Percentiles rank a stretch among this genome's conserved stretches.
These are phyloP conservation scores for Portunus trituberculatus DNA, from an alignment of 1,140 invertebrate species.

Conservation along the genomic window DNA sequence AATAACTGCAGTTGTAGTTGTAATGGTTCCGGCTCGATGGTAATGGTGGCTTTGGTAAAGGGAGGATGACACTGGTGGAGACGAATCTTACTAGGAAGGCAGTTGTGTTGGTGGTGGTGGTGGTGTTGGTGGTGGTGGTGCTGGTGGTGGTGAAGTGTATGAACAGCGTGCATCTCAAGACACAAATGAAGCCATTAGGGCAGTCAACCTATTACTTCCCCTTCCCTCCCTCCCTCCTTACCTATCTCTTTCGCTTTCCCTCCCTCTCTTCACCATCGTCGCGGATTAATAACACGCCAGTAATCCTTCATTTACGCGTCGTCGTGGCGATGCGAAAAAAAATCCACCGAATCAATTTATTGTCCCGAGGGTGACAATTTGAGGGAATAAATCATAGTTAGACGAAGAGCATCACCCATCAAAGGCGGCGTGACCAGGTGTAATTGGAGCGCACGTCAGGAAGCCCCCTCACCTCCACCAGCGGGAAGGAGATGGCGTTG, in stretches of 20 bases:
- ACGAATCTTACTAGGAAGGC: no score
- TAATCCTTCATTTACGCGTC: conserved; percentile 11
- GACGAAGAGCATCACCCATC: background rate
- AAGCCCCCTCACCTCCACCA: no score
- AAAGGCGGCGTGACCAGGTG: background rate
- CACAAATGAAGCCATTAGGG: background rate
- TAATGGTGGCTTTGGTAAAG: background rate
- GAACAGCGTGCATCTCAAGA: background rate
- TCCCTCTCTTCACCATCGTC: background rate
- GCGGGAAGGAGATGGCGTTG: background rate
- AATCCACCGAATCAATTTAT: background rate
- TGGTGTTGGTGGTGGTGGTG: background rate
- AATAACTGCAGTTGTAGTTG: no score
- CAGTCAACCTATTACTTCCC: background rate
- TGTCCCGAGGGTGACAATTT: background rate
- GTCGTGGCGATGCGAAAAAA: background rate
- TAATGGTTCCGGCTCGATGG: background rate
- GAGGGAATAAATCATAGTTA: background rate
- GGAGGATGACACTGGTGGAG: no score
- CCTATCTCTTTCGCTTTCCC: no score
- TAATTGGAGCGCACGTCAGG: background rate
- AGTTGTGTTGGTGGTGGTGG: background rate
- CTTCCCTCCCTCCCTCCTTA: background rate
- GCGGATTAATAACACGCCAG: background rate
- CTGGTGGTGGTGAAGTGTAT: background rate